Evolutionary conservation across 2,888 invertebrate species (phyloP), one percentile per base, ranked within the genome.

Genomic region (Fragum sueziense): DNA sequence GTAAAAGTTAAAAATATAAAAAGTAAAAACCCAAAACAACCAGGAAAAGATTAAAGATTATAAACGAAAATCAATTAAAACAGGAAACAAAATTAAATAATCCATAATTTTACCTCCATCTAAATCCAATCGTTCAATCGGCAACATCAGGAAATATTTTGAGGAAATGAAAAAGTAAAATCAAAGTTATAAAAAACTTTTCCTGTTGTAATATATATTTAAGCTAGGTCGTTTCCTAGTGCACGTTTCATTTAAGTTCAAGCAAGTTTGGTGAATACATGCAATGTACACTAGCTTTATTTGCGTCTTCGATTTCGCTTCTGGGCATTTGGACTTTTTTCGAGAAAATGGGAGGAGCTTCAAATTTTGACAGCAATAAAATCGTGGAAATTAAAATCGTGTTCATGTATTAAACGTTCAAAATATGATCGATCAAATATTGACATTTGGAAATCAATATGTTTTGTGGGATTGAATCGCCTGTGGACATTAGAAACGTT

Each of bases 101-200:
- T 57, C n/a, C 33, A 67, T 33, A 20, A n/a, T 68, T 59, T 71
- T 79, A 84, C 84, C 84, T 79, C 65, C 47, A 11, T 84, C 80
- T 71, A 79, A 72, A 61, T 84, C 84, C 74, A 78, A 54, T 33
- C 67, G 29, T 29, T 76, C 80, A n/a, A n/a, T n/a, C 25, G 65
- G 68, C 31, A 84, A 73, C 84, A 84, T 84, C 76, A 67, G 77
- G 84, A 81, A 76, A 73, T 70, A 22, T 61, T 76, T 77, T 57
- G 57, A 68, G 80, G 81, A 80, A 84, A 80, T 78, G 70, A 34
- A 29, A 76, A 79, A 25, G 57, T 73, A 59, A 79, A 79, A 76
- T 70, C 68, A 80, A 74, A 34, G 72, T 83, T 74, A 33, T 25
- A 65, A 65, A 65, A 22, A 41, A 41, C 25, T 22, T 41, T 65